Conservation (phyloP, 2,113 vertebrate genomes). For the Nannobrachium achirus region DNA sequence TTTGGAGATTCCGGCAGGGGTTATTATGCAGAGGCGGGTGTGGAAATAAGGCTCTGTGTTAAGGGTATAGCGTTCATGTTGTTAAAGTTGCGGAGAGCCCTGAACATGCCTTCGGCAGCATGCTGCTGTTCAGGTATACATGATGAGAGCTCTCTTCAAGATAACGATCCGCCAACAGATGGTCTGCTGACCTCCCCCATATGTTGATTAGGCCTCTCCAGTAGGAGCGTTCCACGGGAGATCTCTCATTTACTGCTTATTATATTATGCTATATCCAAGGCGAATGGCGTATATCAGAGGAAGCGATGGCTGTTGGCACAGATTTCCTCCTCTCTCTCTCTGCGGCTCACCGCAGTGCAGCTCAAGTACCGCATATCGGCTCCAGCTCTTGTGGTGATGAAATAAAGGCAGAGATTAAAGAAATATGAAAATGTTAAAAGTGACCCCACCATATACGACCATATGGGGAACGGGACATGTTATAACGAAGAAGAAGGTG, state of each 20-base stretch:
- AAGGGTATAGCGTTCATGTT: background rate
- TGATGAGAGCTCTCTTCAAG: slow-evolving; percentile 41
- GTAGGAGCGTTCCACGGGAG: slow-evolving; percentile 44
- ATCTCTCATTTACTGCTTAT: slow-evolving; percentile 63
- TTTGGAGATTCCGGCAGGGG: slow-evolving; percentile 17
- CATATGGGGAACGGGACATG: no score
- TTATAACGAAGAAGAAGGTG: no score
- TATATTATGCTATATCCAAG: slow-evolving; percentile 43
- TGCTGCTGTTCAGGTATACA: slow-evolving; percentile 58
- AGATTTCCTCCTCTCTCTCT: slow-evolving; percentile 27
- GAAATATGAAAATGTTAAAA: no score
- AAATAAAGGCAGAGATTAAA: slow-evolving; percentile 22
- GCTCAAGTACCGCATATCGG: no score
- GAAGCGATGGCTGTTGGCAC: slow-evolving; percentile 41
- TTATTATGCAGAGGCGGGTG: no score
- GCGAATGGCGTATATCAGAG: slow-evolving; percentile 40
- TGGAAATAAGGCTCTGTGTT: no score
- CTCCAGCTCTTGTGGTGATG: slow-evolving; percentile 3
- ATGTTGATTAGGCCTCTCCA: slow-evolving; percentile 64
- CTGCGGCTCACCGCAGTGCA: slow-evolving; percentile 28
- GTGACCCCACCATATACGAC: no score
- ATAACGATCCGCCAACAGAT: slow-evolving; percentile 66
- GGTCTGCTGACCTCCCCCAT: slow-evolving; percentile 66
- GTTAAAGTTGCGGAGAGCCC: background rate
- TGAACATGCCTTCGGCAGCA: slow-evolving; percentile 21